A percentile compares a stretch with the other conserved stretches of the same genome.
Conservation (phyloP, 1,140 invertebrate species). For the Neodiprion pinetum region DNA sequence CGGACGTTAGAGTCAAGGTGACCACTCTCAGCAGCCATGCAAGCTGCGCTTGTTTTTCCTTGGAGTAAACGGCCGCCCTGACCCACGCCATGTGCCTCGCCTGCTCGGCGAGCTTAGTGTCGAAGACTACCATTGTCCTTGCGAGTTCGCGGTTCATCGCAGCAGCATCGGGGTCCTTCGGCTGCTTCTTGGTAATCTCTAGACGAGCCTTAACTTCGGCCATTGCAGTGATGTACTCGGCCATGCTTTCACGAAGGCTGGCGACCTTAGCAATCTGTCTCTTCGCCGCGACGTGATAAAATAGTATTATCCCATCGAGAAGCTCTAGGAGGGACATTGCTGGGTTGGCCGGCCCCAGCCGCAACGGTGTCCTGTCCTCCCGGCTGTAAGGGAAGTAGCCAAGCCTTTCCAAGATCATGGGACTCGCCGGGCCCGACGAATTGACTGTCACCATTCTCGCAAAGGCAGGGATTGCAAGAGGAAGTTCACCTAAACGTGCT, state of each 20-base stretch:
- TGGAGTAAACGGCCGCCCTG: conserved; percentile 66
- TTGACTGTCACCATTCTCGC: conserved; percentile 44
- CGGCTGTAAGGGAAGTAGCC: conserved; percentile 43
- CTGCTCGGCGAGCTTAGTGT: conserved; percentile 66
- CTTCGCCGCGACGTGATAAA: conserved; percentile 74
- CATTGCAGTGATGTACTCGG: conserved; percentile 65
- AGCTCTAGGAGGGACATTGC: conserved; percentile 65
- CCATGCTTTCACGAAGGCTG: conserved; percentile 65
- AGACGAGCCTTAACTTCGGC: conserved; percentile 62
- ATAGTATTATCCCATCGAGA: conserved; percentile 72
- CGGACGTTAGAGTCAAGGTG: conserved; percentile 64
- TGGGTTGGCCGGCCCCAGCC: conserved; percentile 55
- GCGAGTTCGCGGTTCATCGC: conserved; percentile 59
- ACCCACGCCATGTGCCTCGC: conserved; percentile 72
- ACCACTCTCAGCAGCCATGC: conserved; percentile 69
- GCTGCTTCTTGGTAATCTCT: conserved; percentile 37
- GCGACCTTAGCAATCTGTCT: conserved; percentile 75
- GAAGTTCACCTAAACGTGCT: conserved; percentile 36
- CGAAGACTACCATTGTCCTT: conserved; percentile 62
- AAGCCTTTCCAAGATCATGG: conserved; percentile 45
- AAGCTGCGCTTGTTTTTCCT: conserved; percentile 66
- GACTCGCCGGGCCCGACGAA: conserved; percentile 32
- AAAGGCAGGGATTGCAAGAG: conserved; percentile 42
- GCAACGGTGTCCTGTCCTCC: conserved; percentile 43
- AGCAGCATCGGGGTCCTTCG: conserved; percentile 39